These are phyloP conservation scores for Globicephala melas DNA, from an alignment of 2,113 vertebrate genomes.

Conservation along the genomic window DNA sequence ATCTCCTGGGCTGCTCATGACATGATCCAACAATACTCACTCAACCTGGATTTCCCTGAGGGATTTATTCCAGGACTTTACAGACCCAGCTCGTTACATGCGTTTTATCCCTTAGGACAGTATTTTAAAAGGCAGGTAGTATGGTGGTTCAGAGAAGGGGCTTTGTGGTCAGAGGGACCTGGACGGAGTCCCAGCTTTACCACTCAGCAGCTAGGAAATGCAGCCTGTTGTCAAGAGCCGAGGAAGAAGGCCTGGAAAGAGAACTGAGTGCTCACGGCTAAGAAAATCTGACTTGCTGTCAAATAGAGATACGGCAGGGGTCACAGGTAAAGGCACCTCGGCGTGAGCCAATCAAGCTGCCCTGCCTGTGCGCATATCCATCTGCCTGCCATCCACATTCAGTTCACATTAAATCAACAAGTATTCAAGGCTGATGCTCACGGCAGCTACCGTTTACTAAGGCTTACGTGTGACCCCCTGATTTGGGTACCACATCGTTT, in stretches of 20 bases:
- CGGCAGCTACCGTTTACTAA: fast-evolving
- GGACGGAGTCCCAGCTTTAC: background rate
- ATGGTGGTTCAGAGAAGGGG: background rate
- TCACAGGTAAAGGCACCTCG: background rate
- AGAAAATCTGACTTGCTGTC: background rate
- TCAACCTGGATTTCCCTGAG: background rate
- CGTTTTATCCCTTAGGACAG: background rate
- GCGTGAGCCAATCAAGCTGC: background rate
- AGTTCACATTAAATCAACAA: background rate
- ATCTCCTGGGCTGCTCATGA: fast-evolving
- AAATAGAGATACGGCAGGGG: background rate
- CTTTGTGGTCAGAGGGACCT: background rate
- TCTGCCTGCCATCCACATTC: background rate
- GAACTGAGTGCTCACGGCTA: fast-evolving
- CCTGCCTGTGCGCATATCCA: fast-evolving
- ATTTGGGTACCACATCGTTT: fast-evolving
- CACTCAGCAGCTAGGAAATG: background rate
- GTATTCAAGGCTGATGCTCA: background rate
- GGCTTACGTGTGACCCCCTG: background rate
- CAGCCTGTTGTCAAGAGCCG: background rate
- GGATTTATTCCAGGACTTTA: background rate
- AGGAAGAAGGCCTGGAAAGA: background rate
- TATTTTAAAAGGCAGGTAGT: background rate
- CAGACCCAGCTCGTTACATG: fast-evolving
- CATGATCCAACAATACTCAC: no score